Base-by-base conservation (phyloP, 2,888 invertebrate species). In the Eupithecia exiguata region DNA sequence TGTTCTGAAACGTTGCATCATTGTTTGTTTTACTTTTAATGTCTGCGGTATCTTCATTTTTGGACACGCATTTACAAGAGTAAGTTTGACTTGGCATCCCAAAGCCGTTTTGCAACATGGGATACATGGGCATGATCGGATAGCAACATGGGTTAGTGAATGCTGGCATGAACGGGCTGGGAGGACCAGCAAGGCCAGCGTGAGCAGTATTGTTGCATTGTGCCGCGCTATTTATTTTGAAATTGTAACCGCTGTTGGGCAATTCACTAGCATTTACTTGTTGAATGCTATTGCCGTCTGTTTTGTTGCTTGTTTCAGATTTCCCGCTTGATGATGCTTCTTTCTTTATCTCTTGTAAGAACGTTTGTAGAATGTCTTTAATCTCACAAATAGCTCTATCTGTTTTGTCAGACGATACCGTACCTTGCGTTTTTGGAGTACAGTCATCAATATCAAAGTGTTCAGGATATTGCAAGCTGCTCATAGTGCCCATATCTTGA, bases 301-400 rank as follows among this genome's bases (percentile, higher is more conserved):
- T 80, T 76, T 86, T 86, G 21, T 78, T 77, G 35, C 76, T 81
- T 12, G 75, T 75, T 30, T 90, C 88, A 0, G 86, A 86, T 78
- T 89, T 88, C 38, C 84, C 86, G 58, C 84, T 85, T 16, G 84
- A 84, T 2, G 87, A 82, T 18, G 83, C 75, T 77, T 92, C 92
- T 79, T 90, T 92, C 77, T 93, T 94, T 74, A 94, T 91, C 84
- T 94, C 93, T 63, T 88, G 85, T 68, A 94, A 81, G 77, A 94
- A 94, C 71, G 75, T 89, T 83, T 92, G 92, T 16, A 94, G 83
- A 68, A 93, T 91, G 71, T 92, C 88, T 84, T 94, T 94, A 69
- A 94, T 93, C 90, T 94, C 94, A 74, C 82, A 85, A n/a, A 94
- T 81, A 3, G 93, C 88, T 84, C 89, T 91, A 72, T 93, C 93